Evolutionary conservation across 2,113 vertebrate species (phyloP).

Genomic region (Ondatra zibethicus): DNA sequence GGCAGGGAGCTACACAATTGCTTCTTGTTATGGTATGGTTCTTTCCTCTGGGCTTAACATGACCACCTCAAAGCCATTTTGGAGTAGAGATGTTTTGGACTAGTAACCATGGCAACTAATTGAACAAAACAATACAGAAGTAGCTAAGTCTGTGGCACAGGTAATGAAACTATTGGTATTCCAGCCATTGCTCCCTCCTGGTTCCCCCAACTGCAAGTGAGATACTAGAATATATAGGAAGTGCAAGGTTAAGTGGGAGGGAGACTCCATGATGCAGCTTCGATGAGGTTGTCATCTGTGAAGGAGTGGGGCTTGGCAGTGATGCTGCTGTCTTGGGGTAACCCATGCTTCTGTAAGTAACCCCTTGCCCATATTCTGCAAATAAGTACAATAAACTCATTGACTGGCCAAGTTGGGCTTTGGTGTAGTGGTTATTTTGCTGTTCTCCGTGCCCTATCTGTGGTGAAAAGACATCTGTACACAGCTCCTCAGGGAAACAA

Average conservation of each 20-base stretch:
- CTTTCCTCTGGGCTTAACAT: not conserved
- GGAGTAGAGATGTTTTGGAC: not conserved
- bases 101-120: constrained; percentile 18
- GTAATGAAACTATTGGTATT: not conserved
- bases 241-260: not conserved
- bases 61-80: not conserved
- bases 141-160: not conserved
- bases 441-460: not conserved
- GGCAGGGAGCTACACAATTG: not conserved
- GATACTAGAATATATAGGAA: not conserved
- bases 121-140: not conserved
- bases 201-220: not conserved
- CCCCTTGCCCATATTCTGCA: not conserved
- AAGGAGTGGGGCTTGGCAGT: not conserved
- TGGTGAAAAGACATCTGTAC: not conserved
- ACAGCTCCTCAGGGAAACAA: not conserved
- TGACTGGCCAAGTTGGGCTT: not conserved
- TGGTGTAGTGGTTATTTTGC: not conserved
- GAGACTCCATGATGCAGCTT: not conserved
- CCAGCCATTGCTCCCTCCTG: not conserved
- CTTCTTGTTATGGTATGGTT: not conserved
- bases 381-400: not conserved
- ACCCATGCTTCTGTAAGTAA: not conserved
- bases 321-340: not conserved
- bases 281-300: not conserved